A percentile compares a stretch with the other conserved stretches of the same genome.
These are phyloP conservation scores for Diplolepis rosae DNA, from an alignment of 2,888 invertebrate genomes.

Conservation along the genomic window DNA sequence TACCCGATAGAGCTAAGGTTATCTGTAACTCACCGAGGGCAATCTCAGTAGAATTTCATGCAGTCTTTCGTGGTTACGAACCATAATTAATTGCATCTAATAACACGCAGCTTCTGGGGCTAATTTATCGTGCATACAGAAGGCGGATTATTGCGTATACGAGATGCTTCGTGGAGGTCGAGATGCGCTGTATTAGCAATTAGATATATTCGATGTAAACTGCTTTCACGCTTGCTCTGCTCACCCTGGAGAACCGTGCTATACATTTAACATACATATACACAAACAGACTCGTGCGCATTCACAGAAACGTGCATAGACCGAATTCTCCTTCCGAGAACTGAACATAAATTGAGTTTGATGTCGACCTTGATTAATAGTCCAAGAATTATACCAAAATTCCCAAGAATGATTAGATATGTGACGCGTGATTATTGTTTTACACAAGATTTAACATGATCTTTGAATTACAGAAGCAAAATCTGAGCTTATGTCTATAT, in stretches of 20 bases:
- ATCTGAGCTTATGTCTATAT: no score
- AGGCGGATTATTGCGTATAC: conserved; percentile 15
- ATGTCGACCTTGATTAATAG: background rate
- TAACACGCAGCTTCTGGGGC: background rate
- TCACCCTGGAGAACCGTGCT: background rate
- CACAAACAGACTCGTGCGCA: background rate
- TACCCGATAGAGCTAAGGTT: no score
- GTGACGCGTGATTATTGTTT: no score
- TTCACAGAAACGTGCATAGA: background rate
- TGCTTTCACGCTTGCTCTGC: conserved; percentile 1
- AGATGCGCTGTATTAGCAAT: conserved; percentile 15
- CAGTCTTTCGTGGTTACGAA: background rate
- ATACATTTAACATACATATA: conserved; percentile 12
- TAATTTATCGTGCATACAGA: background rate
- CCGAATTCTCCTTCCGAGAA: background rate
- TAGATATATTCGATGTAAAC: conserved; percentile 4
- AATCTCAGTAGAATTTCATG: background rate
- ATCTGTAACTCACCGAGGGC: background rate
- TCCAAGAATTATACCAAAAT: background rate
- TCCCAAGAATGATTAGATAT: background rate
- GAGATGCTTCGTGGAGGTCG: conserved; percentile 12
- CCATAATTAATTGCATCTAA: conserved; percentile 24
- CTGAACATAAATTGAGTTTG: background rate
- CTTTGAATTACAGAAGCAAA: no score
- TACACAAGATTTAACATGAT: no score